Conservation (phyloP, 1,140 invertebrate species). For the Parapsyche elsis region DNA sequence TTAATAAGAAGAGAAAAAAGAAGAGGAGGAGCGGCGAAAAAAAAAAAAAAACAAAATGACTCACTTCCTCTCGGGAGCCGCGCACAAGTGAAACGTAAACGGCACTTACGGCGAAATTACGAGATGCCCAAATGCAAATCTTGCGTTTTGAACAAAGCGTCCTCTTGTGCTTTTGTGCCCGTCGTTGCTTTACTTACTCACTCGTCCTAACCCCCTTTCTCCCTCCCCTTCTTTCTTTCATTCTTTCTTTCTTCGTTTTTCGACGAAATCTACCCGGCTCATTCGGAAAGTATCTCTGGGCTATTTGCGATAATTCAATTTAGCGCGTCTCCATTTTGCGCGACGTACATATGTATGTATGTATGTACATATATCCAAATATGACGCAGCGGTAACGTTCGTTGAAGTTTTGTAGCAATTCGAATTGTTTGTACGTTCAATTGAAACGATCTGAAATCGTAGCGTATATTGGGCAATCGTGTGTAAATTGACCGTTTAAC, state of each 20-base stretch:
- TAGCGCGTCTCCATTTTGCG: too few relatives aligned
- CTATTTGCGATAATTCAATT: too few relatives aligned
- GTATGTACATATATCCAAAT: too few relatives aligned
- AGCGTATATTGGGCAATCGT: too few relatives aligned
- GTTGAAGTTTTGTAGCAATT: too few relatives aligned
- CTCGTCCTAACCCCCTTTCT: neutral
- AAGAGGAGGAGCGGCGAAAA: neutral
- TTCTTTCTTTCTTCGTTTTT: neutral
- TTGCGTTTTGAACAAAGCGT: slow-evolving; percentile 28
- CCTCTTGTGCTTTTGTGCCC: neutral
- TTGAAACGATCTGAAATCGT: too few relatives aligned
- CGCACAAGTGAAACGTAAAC: neutral
- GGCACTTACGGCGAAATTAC: slow-evolving; percentile 14
- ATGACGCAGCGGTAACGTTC: too few relatives aligned
- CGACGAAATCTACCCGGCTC: neutral
- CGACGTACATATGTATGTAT: too few relatives aligned
- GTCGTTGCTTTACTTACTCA: neutral
- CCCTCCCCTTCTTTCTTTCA: neutral
- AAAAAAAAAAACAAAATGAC: neutral
- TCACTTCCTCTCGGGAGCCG: neutral
- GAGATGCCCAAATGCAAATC: slow-evolving; percentile 26
- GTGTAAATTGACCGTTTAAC: too few relatives aligned
- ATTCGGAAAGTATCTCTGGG: neutral
- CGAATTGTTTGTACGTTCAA: too few relatives aligned
- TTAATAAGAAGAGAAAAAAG: slow-evolving; percentile 1